Conservation (phyloP, 2,888 invertebrate species). For the Drosophila lutescens region DNA sequence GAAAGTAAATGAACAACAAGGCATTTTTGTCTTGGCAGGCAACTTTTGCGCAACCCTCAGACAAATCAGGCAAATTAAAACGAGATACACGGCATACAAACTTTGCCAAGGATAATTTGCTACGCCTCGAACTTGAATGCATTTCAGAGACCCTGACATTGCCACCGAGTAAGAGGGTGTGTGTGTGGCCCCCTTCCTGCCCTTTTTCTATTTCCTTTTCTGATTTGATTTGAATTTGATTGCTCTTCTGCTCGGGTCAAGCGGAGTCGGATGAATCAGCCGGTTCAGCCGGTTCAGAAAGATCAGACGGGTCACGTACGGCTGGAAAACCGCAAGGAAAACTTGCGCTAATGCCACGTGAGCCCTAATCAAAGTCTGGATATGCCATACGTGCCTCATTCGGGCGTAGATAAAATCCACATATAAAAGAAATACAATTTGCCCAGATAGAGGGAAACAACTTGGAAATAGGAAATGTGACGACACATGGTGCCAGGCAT, state of each 20-base stretch:
- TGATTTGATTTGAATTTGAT: slow-evolving; percentile 66
- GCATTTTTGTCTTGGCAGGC: background rate
- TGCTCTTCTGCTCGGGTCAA: slow-evolving; percentile 33
- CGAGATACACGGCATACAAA: slow-evolving; percentile 10
- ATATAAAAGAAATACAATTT: slow-evolving; percentile 62
- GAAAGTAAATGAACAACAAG: slow-evolving; percentile 13
- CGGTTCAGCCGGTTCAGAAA: slow-evolving; percentile 18
- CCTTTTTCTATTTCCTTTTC: slow-evolving; percentile 3
- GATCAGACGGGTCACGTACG: slow-evolving; percentile 43
- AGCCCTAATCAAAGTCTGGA: slow-evolving; percentile 49
- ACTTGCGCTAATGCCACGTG: slow-evolving; percentile 38
- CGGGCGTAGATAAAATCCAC: slow-evolving; percentile 47
- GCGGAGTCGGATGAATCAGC: slow-evolving; percentile 6
- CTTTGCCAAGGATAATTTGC: slow-evolving; percentile 32
- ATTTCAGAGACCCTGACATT: slow-evolving; percentile 33
- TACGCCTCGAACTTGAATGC: slow-evolving; percentile 41
- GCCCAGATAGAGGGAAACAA: slow-evolving; percentile 18
- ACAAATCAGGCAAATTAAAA: slow-evolving; percentile 29
- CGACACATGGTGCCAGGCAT: slow-evolving; percentile 18
- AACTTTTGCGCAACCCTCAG: slow-evolving; percentile 7
- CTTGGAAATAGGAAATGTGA: slow-evolving; percentile 30
- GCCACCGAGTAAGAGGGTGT: too few relatives aligned
- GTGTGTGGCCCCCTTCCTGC: background rate
- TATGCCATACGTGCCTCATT: slow-evolving; percentile 64
- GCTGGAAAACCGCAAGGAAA: slow-evolving; percentile 37